Evolutionary conservation across 2,113 vertebrate genomes (phyloP).

Genomic region (Urocitellus parryii): DNA sequence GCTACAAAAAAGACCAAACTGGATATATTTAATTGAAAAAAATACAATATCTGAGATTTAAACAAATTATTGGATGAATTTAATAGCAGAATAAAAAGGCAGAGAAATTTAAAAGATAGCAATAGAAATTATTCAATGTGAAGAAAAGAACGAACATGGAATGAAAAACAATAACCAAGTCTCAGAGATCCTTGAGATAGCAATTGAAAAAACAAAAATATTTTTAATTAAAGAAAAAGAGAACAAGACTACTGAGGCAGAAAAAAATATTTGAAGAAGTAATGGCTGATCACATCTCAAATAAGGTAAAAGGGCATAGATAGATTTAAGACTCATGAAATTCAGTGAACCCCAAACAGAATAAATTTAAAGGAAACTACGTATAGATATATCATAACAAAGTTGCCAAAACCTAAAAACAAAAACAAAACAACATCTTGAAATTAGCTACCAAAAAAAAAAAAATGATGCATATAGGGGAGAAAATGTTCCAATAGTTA

Average conservation of each 20-base stretch:
- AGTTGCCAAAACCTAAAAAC: not conserved
- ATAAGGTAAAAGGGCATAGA: not conserved
- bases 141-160: not conserved
- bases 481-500: slow-evolving; percentile 29
- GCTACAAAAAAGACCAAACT: not conserved
- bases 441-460: not conserved
- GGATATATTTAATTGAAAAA: not conserved
- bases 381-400: not conserved
- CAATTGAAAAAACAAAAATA: not conserved
- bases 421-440: not conserved
- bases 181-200: not conserved
- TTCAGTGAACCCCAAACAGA: not conserved
- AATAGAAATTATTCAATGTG: not conserved
- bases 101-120: not conserved
- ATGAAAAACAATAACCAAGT: not conserved
- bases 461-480: not conserved
- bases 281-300: not conserved
- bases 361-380: not conserved
- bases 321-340: not conserved
- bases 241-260: not conserved
- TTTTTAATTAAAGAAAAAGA: not conserved
- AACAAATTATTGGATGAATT: not conserved
- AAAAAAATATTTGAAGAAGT: not conserved
- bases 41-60: not conserved
- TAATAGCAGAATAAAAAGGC: not conserved